Percentiles rank a stretch among this genome's conserved stretches.
Evolutionary conservation across 2,113 vertebrate genomes (phyloP).

Genomic region (Nymphicus hollandicus): DNA sequence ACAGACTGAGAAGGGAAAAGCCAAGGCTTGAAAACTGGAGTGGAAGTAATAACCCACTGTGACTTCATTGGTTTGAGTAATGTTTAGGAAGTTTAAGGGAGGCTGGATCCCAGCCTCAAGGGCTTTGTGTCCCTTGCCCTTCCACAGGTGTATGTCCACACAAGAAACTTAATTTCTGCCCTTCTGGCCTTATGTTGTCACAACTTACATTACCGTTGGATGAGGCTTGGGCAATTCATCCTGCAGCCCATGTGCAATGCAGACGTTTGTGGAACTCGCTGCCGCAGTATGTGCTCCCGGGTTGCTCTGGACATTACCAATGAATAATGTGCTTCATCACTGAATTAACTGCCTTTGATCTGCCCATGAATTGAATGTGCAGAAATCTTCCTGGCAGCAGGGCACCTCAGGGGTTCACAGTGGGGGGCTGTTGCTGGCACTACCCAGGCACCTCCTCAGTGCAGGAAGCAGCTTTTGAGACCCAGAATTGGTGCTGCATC

Average conservation of each 20-base stretch:
- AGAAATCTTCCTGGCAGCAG: not conserved
- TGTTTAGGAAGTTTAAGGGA: not conserved
- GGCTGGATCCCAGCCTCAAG: not conserved
- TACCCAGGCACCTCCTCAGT: not conserved
- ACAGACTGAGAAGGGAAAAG: not conserved
- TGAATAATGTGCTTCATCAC: not conserved
- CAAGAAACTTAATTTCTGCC: not conserved
- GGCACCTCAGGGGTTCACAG: not conserved
- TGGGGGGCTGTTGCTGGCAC: not conserved
- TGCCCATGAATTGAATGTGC: not conserved
- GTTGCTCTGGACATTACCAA: not conserved
- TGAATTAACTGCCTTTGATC: not conserved
- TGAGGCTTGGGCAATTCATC: not conserved
- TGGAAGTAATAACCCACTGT: not conserved
- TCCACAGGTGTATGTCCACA: not conserved
- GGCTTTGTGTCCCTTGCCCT: not conserved
- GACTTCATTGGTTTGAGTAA: not conserved
- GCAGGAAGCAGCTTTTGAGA: not conserved
- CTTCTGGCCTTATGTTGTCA: not conserved
- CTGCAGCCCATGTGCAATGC: not conserved
- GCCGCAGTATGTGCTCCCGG: not conserved
- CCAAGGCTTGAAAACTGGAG: not conserved
- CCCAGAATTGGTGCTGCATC: not conserved
- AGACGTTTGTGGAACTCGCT: not conserved
- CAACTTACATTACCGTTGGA: not conserved